Evolutionary conservation across 2,113 vertebrate genomes (phyloP), one percentile per base, ranked within the genome.

Genomic region (Capra hircus): DNA sequence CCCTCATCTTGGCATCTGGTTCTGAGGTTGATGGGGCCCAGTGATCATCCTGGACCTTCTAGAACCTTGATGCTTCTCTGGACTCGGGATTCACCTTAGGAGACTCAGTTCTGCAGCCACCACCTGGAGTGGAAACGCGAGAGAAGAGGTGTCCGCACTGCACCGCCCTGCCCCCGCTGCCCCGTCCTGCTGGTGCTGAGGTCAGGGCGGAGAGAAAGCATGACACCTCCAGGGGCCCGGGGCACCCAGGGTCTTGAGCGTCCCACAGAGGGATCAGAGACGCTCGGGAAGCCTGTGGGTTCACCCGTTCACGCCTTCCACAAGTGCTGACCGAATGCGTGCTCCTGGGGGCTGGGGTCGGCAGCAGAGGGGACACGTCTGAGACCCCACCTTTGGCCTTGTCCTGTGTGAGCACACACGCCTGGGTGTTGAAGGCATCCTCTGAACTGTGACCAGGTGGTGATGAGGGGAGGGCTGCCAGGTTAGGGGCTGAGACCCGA

Each of bases 141-240:
- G 6, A 25, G 57, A 23, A 40, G 25, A 6, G 43, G 43, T 5
- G 6, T 15, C 15, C 1, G 7, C 30, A 48, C 88, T 7, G 50
- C 13, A 48, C 48, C 11, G 12, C 21, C 19, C 7, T 1, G 0
- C 7, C 7, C 55, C 21, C 21, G 43, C 45, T 1, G 21, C 36
- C 16, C 5, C 1, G 3, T 40, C 21, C 27, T 27, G 25, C 53
- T 21, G 3, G 36, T 6, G 53, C 77, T 0, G 2, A 82, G 85
- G 57, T 60, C 85, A 78, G 27, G 59, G 19, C 6, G 12, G 33
- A 25, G 36, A 19, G 13, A 3, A 5, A 40, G 25, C 7, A 5
- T 1, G 0, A 0, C 25, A 0, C 13, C 2, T 21, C 50, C 3
- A 1, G 50, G 40, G 23, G 2, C 50, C 21, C 0, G 2, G 0